Evolutionary conservation across 2,888 invertebrate genomes (phyloP).

Genomic region (Andrena trimmerana): DNA sequence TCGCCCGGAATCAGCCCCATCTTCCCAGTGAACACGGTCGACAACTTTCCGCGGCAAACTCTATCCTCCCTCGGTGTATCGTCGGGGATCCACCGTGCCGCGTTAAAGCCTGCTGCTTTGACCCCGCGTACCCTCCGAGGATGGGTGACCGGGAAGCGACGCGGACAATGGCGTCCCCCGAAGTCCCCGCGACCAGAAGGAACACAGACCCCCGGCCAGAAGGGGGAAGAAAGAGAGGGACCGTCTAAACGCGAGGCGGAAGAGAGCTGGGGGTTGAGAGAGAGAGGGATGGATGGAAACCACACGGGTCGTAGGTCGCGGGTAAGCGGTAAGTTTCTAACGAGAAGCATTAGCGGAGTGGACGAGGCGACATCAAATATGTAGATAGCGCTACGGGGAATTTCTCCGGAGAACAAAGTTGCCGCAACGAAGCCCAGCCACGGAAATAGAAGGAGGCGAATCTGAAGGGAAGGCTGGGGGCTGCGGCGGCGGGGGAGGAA

Average conservation of each 20-base stretch:
- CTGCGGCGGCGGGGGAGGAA: constrained; percentile 1
- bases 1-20: background rate
- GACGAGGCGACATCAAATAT: constrained; percentile 82
- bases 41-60: background rate
- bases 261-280: background rate
- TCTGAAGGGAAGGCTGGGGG: constrained; percentile 14
- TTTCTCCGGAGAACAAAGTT: constrained; percentile 80
- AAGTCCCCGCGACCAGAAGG: background rate
- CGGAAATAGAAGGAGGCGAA: constrained; percentile 57
- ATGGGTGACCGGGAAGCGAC: constrained; percentile 7
- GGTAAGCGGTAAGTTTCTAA: constrained; percentile 78
- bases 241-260: background rate
- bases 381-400: constrained; percentile 81
- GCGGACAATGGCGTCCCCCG: constrained; percentile 22
- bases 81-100: background rate
- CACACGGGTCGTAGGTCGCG: constrained; percentile 59
- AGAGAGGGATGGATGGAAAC: constrained; percentile 17
- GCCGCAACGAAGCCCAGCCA: constrained; percentile 67
- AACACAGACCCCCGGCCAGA: background rate
- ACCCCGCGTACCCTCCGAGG: background rate
- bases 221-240: background rate
- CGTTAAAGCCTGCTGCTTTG: constrained; percentile 20
- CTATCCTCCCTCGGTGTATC: constrained; percentile 4
- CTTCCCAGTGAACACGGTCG: background rate
- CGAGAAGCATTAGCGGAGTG: constrained; percentile 79